A percentile compares a stretch with the other conserved stretches of the same genome.
Conservation (phyloP, 2,797 vertebrate species). For the Lagodon rhomboides region DNA sequence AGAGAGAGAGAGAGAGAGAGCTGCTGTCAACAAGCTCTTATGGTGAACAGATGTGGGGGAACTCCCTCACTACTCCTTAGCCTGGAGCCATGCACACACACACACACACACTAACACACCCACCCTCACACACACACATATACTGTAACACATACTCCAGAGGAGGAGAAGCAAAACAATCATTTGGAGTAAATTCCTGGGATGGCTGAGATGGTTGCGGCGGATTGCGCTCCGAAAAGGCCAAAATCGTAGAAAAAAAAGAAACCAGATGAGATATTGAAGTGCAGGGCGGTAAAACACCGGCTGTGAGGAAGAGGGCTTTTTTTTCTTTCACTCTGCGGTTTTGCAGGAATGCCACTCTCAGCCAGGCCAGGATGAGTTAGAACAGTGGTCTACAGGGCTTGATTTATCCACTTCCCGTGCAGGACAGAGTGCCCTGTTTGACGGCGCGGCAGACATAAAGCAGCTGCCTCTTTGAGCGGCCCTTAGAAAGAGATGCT, state of each 20-base stretch:
- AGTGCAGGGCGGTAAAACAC: constrained; percentile 71
- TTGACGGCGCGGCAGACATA: constrained; percentile 73
- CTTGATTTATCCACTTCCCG: constrained; percentile 70
- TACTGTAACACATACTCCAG: constrained; percentile 60
- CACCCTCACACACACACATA: constrained; percentile 22
- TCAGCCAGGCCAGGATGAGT: constrained; percentile 53
- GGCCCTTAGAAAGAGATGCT: constrained; percentile 71
- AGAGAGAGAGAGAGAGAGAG: constrained; percentile 50
- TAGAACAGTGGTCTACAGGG: constrained; percentile 33
- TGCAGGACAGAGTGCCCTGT: constrained; percentile 62
- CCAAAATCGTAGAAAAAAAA: constrained; percentile 54
- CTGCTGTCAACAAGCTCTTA: constrained; percentile 89
- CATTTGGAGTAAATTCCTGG: constrained; percentile 85
- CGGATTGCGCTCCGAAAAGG: constrained; percentile 59
- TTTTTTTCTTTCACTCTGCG: constrained; percentile 28
- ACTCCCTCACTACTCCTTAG: constrained; percentile 82
- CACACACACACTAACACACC: constrained; percentile 28
- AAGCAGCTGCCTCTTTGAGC: constrained; percentile 78
- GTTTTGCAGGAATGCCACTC: constrained; percentile 64
- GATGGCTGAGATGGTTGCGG: constrained; percentile 81
- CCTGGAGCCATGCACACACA: constrained; percentile 73
- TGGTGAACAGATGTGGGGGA: constrained; percentile 88
- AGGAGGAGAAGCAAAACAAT: constrained; percentile 83
- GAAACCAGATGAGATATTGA: constrained; percentile 49
- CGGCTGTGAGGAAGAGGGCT: constrained; percentile 25